Percentiles rank a stretch among this genome's conserved stretches.
Conservation (phyloP, 92 coral and sea anemone species). For the Porites evermanni region DNA sequence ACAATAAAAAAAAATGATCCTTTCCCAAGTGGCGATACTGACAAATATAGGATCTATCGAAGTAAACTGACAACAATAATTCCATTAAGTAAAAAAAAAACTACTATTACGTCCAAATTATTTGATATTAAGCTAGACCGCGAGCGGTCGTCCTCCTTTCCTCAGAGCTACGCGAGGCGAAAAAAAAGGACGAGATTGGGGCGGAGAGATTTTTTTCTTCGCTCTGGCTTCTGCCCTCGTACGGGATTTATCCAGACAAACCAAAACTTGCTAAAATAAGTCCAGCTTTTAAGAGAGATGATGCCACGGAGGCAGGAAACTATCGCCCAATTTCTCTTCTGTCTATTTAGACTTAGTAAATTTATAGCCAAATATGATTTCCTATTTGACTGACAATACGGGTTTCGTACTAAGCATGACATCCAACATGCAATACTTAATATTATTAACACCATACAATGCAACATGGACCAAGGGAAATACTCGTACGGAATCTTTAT, state of each 20-base stretch:
- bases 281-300: slow-evolving; percentile 46
- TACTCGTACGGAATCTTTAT: slow-evolving; percentile 15
- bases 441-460: slow-evolving; percentile 24
- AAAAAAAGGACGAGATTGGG: no score
- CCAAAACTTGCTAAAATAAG: slow-evolving; percentile 52
- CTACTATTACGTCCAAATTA: no score
- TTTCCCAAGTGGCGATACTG: not conserved
- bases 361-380: slow-evolving; percentile 12
- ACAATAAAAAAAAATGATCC: not conserved
- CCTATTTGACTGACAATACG: slow-evolving; percentile 36
- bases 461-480: slow-evolving; percentile 35
- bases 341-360: not conserved
- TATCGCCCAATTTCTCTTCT: slow-evolving; percentile 5
- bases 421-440: slow-evolving; percentile 46
- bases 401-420: slow-evolving; percentile 18
- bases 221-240: no score
- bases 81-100: no score
- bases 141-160: no score
- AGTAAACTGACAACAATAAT: no score
- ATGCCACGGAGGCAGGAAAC: slow-evolving; percentile 17
- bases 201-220: no score
- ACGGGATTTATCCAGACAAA: slow-evolving; percentile 36
- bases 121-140: no score
- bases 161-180: no score
- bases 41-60: no score